Evolutionary conservation across 2,888 invertebrate species (phyloP).

Genomic region (Drosophila testacea): DNA sequence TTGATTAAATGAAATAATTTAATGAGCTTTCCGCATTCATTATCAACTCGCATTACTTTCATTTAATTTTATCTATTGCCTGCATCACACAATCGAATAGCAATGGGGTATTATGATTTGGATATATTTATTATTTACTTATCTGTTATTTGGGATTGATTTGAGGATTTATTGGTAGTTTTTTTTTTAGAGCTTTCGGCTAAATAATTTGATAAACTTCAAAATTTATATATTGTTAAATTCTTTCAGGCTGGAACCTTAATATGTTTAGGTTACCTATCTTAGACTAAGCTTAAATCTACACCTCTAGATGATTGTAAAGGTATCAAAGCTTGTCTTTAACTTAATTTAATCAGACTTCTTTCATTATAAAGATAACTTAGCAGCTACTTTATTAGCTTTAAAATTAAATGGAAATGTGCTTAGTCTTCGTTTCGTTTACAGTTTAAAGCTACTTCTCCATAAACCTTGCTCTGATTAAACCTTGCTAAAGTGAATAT

Average conservation of each 20-base stretch:
- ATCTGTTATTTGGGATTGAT: background rate
- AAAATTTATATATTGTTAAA: too few relatives aligned
- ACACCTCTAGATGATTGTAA: too few relatives aligned
- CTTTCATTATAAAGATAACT: too few relatives aligned
- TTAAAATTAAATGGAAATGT: background rate
- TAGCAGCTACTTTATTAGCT: too few relatives aligned
- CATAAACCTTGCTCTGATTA: background rate
- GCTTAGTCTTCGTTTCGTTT: background rate
- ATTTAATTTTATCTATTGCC: slow-evolving; percentile 4
- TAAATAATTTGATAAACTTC: too few relatives aligned
- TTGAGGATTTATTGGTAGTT: background rate
- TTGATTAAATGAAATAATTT: slow-evolving; percentile 45
- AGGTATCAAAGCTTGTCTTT: too few relatives aligned
- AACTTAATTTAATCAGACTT: too few relatives aligned
- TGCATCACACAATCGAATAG: background rate
- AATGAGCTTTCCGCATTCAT: slow-evolving; percentile 39
- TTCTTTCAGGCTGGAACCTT: too few relatives aligned
- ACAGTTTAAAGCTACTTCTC: background rate
- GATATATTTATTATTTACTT: background rate
- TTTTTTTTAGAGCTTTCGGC: too few relatives aligned
- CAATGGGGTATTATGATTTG: background rate
- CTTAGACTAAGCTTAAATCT: too few relatives aligned
- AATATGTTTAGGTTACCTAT: too few relatives aligned
- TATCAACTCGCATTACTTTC: slow-evolving; percentile 9
- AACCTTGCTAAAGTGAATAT: background rate